These are phyloP conservation scores for Aurelia aurita complex sp. Pacific DNA, from an alignment of 30 jellyfish, hydroid and myxozoan genomes.

Conservation along the genomic window DNA sequence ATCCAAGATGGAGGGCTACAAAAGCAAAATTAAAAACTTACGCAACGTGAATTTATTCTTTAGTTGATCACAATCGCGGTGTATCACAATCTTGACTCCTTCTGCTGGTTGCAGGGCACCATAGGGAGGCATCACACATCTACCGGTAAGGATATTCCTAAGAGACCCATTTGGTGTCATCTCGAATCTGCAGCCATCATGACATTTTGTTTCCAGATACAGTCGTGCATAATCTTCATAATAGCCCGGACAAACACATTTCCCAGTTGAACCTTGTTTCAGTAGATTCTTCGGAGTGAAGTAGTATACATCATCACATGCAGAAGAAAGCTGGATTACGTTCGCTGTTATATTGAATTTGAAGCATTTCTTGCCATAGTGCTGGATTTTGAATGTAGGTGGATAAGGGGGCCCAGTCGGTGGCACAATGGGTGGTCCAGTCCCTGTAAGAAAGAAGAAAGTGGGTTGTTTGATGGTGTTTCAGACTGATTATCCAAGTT, in stretches of 20 bases:
- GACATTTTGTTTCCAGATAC: constrained; percentile 11
- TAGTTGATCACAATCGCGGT: constrained; percentile 43
- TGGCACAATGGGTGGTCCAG: too few species aligned
- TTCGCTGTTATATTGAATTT: constrained; percentile 8
- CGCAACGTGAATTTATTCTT: constrained; percentile 30
- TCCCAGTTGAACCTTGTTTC: constrained; percentile 48
- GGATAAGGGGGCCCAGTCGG: too few species aligned
- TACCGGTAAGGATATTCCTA: constrained; percentile 37
- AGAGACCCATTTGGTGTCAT: constrained; percentile 40
- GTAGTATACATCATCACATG: constrained; percentile 54
- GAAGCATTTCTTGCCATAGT: constrained; percentile 53
- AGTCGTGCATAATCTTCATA: constrained; percentile 9
- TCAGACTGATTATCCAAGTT: too few species aligned
- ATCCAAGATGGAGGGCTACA: too few species aligned
- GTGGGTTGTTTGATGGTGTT: too few species aligned
- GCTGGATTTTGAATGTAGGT: constrained; percentile 22
- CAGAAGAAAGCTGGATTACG: constrained; percentile 15
- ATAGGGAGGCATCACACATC: constrained; percentile 36
- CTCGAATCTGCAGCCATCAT: constrained; percentile 37
- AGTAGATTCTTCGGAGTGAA: constrained; percentile 17
- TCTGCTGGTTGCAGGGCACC: constrained; percentile 46
- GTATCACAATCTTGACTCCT: constrained; percentile 23
- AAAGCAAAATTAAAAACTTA: not conserved
- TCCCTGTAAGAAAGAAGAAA: too few species aligned
- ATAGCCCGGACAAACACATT: constrained; percentile 46